Evolutionary conservation across 2,113 vertebrate genomes (phyloP), one percentile per base, ranked within the genome.

Genomic region (Conger conger): DNA sequence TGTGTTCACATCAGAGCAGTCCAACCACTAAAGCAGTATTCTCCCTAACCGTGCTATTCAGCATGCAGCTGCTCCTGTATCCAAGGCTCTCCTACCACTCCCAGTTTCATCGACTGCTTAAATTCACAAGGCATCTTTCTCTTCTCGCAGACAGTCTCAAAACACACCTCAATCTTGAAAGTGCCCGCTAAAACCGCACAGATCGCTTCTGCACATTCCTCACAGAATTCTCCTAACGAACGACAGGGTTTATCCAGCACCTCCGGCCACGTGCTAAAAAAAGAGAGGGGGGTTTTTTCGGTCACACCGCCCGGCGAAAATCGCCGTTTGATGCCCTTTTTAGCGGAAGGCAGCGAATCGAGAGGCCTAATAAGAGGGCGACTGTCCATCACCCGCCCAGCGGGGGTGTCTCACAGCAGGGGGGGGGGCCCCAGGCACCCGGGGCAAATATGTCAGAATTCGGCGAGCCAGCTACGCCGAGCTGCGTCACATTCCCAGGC

Each of bases 1-100:
- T 85, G 73, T 81, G 73, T 18, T 42, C 86, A 82, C 83, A 82
- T 18, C 57, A 60, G 79, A 80, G 20, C 42, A n/a, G 45, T 15
- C 76, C 7, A 36, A 33, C 7, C 6, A 3, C 68, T 30, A n/a
- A 45, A 40, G 60, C 35, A n/a, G 76, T 45, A 27, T 80, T n/a
- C 40, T 16, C 53, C 45, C 78, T 2, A 53, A 50, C 17, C 23
- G 20, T 37, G 37, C 38, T 16, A 38, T 78, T 20, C 33, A 78
- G 37, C 17, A 20, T 3, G 37, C 30, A 78, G 35, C 76, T 78
- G 13, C 73, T 30, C 15, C 6, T 18, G 33, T 78, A 78, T 38
- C 37, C 30, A 18, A 78, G 37, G 15, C 76, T 23, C 76, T 20
- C 36, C 36, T 17, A 30, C 68, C 68, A 73, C 68, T 33, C n/a